phyloP scores from a whole-genome alignment of 1,140 invertebrate genomes.

The Oreohelix idahoensis region DNA sequence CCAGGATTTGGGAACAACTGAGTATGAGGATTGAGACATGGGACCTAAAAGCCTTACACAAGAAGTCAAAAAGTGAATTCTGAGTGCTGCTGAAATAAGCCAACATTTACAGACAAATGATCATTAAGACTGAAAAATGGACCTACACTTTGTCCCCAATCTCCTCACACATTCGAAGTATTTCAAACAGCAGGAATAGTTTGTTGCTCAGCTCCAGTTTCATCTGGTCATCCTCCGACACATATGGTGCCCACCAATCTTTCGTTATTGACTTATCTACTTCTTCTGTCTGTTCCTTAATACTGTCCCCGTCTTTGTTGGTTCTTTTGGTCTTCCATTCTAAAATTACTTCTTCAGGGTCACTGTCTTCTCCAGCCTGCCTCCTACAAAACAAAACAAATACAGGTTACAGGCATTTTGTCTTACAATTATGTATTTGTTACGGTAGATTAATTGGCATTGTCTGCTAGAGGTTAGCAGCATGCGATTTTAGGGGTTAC shows the following conservation, averaged over 20 bases:
- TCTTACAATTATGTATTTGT: too few relatives aligned
- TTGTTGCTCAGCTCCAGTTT: slow-evolving; percentile 84
- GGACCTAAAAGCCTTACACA: too few relatives aligned
- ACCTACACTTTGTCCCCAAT: slow-evolving; percentile 94
- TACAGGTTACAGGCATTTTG: not conserved
- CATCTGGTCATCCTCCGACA: slow-evolving; percentile 71
- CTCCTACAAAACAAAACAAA: slow-evolving; percentile 7
- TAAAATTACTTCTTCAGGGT: slow-evolving; percentile 66
- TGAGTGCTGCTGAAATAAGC: too few relatives aligned
- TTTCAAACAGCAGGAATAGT: slow-evolving; percentile 85
- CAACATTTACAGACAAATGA: too few relatives aligned
- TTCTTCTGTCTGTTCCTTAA: not conserved
- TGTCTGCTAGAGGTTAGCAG: too few relatives aligned
- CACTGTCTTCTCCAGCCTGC: slow-evolving; percentile 31
- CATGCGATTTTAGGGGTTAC: too few relatives aligned
- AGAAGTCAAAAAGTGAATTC: too few relatives aligned
- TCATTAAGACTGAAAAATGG: too few relatives aligned
- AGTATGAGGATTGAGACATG: too few relatives aligned
- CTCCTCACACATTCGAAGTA: slow-evolving; percentile 87
- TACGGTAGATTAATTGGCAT: too few relatives aligned
- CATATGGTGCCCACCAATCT: slow-evolving; percentile 71
- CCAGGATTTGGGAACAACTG: too few relatives aligned
- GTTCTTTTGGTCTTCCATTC: slow-evolving; percentile 69
- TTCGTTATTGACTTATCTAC: slow-evolving; percentile 43
- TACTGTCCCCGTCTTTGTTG: slow-evolving; percentile 38